Evolutionary conservation across 2,888 invertebrate genomes (phyloP), one percentile per base, ranked within the genome.

Genomic region (Apodemia hepburni): DNA sequence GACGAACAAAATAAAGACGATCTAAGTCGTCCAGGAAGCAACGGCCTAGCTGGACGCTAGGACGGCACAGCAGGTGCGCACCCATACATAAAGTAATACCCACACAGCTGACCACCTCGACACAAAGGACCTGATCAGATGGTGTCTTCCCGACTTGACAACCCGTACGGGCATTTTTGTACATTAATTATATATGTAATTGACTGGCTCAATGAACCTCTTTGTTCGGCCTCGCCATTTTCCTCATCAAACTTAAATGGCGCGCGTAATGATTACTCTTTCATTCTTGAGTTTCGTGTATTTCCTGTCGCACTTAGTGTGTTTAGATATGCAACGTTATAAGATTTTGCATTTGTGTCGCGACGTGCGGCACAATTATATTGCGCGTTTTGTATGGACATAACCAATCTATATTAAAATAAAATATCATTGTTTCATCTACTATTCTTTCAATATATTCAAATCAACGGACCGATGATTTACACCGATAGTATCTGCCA

Each of bases 1-100:
- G 93, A 97, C 95, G 81, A 95, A 95, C 92, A 95, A 95, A 92
- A 95, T 94, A 90, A 95, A 95, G 92, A 92, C 93, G 80, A 93
- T 93, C 93, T 93, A 93, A 93, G 87, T 84, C 82, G 86, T 81
- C 77, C 76, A 75, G 76, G 76, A 76, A 71, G 15, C 15, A 42
- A 73, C 81, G 82, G 83, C 86, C 85, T 80, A 78, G 84, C 85
- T 75, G 81, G 82, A 79, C 84, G 86, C 81, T 88, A 90, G 91
- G 89, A 87, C 91, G 90, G 90, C 89, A 90, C 88, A 74, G 84
- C 87, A 87, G 88, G 86, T 79, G 80, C 88, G 88, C 90, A 88
- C 85, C 88, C 90, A 89, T 89, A 89, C 89, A 88, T 84, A 74
- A 70, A 63, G 65, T 69, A 71, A 69, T 66, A 69, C 69, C 61